A percentile compares a stretch with the other conserved stretches of the same genome.
These are phyloP conservation scores for Leptopilina clavipes DNA, from an alignment of 1,140 invertebrate species.

Conservation along the genomic window DNA sequence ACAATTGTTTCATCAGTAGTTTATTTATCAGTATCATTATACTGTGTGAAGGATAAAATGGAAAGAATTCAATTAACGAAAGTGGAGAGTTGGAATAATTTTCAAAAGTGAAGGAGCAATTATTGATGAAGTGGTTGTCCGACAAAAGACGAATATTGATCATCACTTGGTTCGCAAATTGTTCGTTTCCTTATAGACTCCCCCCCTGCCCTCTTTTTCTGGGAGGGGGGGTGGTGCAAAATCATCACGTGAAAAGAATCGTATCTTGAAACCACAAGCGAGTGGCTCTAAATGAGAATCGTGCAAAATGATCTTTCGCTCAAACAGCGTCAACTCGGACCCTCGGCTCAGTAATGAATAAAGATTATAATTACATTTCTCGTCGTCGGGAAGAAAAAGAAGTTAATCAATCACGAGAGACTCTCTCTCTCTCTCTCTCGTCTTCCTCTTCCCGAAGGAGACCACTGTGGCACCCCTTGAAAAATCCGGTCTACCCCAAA, in stretches of 20 bases:
- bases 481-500: slow-evolving; percentile 22
- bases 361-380: slow-evolving; percentile 76
- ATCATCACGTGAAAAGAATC: slow-evolving; percentile 65
- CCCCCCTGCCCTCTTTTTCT: neutral
- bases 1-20: too few species aligned
- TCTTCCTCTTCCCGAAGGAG: neutral
- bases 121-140: neutral
- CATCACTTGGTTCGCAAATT: slow-evolving; percentile 48
- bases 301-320: slow-evolving; percentile 59
- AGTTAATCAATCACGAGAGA: slow-evolving; percentile 74
- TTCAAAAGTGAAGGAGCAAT: neutral
- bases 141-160: slow-evolving; percentile 60
- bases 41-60: neutral
- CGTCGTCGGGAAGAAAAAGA: slow-evolving; percentile 65
- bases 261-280: slow-evolving; percentile 73
- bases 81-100: neutral
- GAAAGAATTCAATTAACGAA: too few species aligned
- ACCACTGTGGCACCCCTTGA: slow-evolving; percentile 6
- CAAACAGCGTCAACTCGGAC: slow-evolving; percentile 51
- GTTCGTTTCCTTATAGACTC: slow-evolving; percentile 39
- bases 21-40: too few species aligned
- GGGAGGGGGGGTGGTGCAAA: too few species aligned
- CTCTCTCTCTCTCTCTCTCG: neutral
- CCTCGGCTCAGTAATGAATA: slow-evolving; percentile 70
- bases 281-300: slow-evolving; percentile 70